Base-by-base conservation (phyloP, 2,888 invertebrate genomes). In the Plutella xylostella region DNA sequence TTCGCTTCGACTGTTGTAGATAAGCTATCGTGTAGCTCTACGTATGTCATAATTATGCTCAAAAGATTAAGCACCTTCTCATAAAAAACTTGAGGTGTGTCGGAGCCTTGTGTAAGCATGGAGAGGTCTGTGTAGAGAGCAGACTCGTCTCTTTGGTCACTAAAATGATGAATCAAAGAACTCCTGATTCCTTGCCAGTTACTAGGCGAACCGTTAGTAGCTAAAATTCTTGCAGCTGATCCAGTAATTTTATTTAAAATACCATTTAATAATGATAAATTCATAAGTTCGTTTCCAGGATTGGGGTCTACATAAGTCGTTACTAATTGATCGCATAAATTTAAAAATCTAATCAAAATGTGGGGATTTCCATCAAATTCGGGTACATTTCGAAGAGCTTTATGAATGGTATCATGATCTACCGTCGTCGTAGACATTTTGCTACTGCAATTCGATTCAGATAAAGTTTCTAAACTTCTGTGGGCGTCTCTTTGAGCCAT, bases 131-230 rank as follows among this genome's bases (percentile, higher is more conserved):
- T 57, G 35, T 56, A 56, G 1, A 58, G 34, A 21, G 56, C 47
- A 11, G 55, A 57, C 30, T 58, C 56, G 31, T 57, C 55, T 12
- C 55, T 39, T 12, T 56, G 57, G 20, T 57, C 56, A 0, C 54
- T 31, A 40, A 58, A 58, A 43, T 55, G 56, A 49, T 57, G 57
- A 19, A 55, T 51, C 12, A 58, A 28, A 4, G 49, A 40, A 20
- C 28, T 47, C n/a, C 54, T 38, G 33, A 30, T 41, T 4, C 41
- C 30, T 41, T 18, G 11, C 41, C 30, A 17, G 18, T 22, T 17
- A 17, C 15, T 3, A 2, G 41, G 30, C 7, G 17, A 18, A 9
- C 41, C 30, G 18, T 41, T 41, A 17, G 41, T 21, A 12, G 20
- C 14, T 39, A 22, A 15, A 11, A n/a, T 22, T 9, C 21, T 11